A percentile compares a stretch with the other conserved stretches of the same genome.
These are phyloP conservation scores for Scaptomyza cyrtandrae DNA, from an alignment of 2,888 invertebrate species.

Conservation along the genomic window DNA sequence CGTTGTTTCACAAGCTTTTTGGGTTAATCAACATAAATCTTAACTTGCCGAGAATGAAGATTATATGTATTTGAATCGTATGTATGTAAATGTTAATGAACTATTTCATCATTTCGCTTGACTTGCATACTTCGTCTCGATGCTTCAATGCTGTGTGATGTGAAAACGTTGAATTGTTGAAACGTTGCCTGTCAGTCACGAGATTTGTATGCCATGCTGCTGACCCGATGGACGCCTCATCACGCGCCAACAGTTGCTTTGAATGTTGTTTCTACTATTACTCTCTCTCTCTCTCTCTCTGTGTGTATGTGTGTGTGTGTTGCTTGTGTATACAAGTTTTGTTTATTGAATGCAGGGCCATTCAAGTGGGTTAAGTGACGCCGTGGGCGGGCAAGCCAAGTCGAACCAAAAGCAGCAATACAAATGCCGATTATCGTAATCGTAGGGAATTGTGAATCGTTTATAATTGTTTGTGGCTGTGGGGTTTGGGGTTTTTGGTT, in stretches of 20 bases:
- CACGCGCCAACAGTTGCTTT: constrained; percentile 19
- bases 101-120: constrained; percentile 52
- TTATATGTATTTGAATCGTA: too few relatives aligned
- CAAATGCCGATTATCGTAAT: constrained; percentile 29
- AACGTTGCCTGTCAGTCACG: constrained; percentile 44
- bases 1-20: too few relatives aligned
- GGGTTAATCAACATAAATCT: too few relatives aligned
- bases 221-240: too few relatives aligned
- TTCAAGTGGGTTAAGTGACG: constrained; percentile 41
- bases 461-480: background rate
- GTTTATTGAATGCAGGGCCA: constrained; percentile 47
- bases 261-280: constrained; percentile 11
- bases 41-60: too few relatives aligned
- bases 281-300: background rate
- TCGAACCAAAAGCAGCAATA: background rate
- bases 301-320: background rate
- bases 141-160: background rate
- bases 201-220: constrained; percentile 26
- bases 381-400: constrained; percentile 24
- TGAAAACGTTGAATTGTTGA: background rate
- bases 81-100: background rate
- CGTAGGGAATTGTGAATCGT: constrained; percentile 7
- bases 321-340: constrained; percentile 16
- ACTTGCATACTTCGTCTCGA: constrained; percentile 22
- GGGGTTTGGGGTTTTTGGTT: background rate